Evolutionary conservation across 2,113 vertebrate genomes (phyloP), one percentile per base, ranked within the genome.

Genomic region (Osmerus mordax): DNA sequence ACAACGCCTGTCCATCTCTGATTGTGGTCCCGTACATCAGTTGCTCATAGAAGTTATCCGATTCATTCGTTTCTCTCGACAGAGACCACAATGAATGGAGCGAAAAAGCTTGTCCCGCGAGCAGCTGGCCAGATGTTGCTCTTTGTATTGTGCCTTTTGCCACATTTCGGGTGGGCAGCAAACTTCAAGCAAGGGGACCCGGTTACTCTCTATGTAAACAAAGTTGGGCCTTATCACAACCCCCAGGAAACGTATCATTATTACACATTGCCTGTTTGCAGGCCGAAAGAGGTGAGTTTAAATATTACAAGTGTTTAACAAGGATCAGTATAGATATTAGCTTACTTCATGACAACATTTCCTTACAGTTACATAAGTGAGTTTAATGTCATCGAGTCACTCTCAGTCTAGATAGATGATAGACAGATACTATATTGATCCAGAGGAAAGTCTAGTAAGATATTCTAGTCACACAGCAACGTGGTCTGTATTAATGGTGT

Each of bases 231-330:
- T 53, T 97, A 97, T 81, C 95, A 97, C 81, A 97, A 97, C 78
- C 96, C 96, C 19, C 95, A 96, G 80, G 96, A 97, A 89, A 97
- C 96, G 6, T 97, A 97, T 87, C 95, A 96, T 87, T 97, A 92
- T 89, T 97, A 96, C 78, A 94, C 94, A 1, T 88, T 97, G 70
- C 95, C 96, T 2, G 96, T 97, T 19, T 97, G 96, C 89, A 93
- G 92, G 62, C 96, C 96, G 0, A 85, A 92, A 70, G 91, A 95
- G 89, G 94, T 96, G 70, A 87, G 88, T 87, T 56, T 32, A 8
- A 12, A 60, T 14, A 60, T 59, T 6, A n/a, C 23, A 18, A 29
- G 62, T 36, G 62, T 64, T 16, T 60, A 14, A 23, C 23, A 4
- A 13, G 41, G 41, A 11, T 47, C 32, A 36, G 32, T 36, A 36